A percentile compares a stretch with the other conserved stretches of the same genome.
Conservation (phyloP, 1,140 invertebrate species). For the Cydia strobilella region DNA sequence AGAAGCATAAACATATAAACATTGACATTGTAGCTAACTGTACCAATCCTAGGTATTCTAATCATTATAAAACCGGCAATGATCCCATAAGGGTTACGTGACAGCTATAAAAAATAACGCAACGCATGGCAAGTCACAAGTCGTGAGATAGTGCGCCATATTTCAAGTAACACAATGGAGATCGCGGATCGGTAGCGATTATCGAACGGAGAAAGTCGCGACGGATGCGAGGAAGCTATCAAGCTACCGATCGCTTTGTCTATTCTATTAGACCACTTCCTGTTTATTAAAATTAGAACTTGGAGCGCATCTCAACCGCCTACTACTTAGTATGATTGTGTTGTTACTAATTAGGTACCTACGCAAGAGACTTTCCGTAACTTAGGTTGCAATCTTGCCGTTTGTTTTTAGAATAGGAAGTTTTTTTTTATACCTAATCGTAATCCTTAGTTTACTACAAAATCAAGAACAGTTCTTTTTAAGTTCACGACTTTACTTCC, state of each 20-base stretch:
- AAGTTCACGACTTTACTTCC: conserved; percentile 17
- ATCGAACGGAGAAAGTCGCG: conserved; percentile 51
- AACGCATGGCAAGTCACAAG: conserved; percentile 23
- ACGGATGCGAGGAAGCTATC: conserved; percentile 48
- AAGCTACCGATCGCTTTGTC: conserved; percentile 41
- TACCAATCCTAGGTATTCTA: conserved; percentile 3
- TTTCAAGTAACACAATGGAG: conserved; percentile 36
- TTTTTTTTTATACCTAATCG: neutral
- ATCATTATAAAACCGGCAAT: neutral
- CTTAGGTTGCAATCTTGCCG: neutral
- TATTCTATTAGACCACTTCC: conserved; percentile 25
- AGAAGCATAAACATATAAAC: too few species aligned
- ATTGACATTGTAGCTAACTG: too few species aligned
- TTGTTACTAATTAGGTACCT: neutral
- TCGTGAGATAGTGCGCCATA: conserved; percentile 28
- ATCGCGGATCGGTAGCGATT: conserved; percentile 39
- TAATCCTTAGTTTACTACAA: neutral
- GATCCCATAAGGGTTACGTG: conserved; percentile 3
- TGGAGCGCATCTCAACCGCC: neutral
- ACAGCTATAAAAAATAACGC: conserved; percentile 22
- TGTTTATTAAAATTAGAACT: conserved; percentile 25
- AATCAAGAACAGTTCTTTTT: neutral
- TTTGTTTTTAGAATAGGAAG: neutral
- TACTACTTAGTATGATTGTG: conserved; percentile 11
- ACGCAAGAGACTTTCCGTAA: neutral